Base-by-base conservation (phyloP, 2,888 invertebrate genomes). In the Steinernema scapterisci region DNA sequence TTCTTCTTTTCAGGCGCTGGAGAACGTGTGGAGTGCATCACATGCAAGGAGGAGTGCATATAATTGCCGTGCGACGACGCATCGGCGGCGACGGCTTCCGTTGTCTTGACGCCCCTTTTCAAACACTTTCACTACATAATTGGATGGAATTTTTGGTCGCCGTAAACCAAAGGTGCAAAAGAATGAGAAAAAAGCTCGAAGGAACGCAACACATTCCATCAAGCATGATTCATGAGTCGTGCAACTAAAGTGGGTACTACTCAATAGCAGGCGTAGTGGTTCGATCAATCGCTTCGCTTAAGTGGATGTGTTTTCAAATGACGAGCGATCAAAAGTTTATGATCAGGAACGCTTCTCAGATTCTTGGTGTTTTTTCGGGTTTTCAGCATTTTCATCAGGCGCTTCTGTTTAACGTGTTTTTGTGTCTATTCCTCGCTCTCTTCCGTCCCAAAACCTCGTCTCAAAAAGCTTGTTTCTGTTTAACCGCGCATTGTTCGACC, bases 61-160 rank as follows among this genome's bases (percentile, higher is more conserved):
- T 63, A 63, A 63, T 63, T 63, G 63, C 23, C 63, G 27, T 27
- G 31, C 31, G 16, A 16, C 48, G 48, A 63, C 63, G 63, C 63
- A 31, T 11, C 63, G n/a, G n/a, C n/a, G n/a, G n/a, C n/a, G n/a
- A n/a, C n/a, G 16, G 63, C 38, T 31, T 31, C 31, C 63, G 63
- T 63, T 63, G 63, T 63, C 63, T 63, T 63, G 63, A 63, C 63
- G 27, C 25, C 63, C 16, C 31, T 16, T 38, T 31, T 27, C 31
- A 63, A 63, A 63, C 63, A 63, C 63, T 63, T 25, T 21, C 27
- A 31, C 31, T 31, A 16, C 31, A 27, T 63, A 63, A 63, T 31
- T 63, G 16, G n/a, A 31, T 31, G 31, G 31, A 63, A 63, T 63
- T 63, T 31, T 63, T 63, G 25, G 19, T 16, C 2, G 19, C 5